Conservation (phyloP, 2,113 vertebrate species). For the Pristiophorus japonicus region DNA sequence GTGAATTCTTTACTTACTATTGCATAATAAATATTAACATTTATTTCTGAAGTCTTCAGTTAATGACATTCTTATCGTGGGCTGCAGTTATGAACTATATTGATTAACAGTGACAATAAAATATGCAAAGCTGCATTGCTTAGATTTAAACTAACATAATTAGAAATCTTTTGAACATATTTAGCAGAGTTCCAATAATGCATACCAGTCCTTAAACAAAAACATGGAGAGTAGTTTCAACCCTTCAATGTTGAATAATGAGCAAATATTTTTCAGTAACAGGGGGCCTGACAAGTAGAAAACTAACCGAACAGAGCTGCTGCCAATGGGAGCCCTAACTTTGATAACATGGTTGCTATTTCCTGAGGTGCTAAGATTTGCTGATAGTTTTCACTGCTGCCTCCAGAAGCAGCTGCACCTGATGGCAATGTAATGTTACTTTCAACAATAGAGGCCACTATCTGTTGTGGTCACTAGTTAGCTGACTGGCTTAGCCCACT, state of each 20-base stretch:
- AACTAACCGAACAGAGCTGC: neutral
- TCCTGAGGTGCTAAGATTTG: neutral
- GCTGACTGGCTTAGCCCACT: neutral
- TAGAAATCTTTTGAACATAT: constrained; percentile 15
- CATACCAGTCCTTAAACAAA: neutral
- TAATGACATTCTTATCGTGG: neutral
- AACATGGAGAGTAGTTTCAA: neutral
- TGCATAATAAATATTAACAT: neutral
- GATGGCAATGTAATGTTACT: neutral
- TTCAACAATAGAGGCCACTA: neutral
- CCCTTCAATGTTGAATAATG: neutral
- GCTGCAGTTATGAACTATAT: neutral
- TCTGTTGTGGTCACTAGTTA: neutral
- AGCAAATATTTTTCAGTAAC: neutral
- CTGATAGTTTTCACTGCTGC: neutral
- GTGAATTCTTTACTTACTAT: neutral
- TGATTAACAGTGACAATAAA: neutral
- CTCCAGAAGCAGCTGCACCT: neutral
- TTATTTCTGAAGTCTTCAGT: neutral
- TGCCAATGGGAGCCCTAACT: neutral
- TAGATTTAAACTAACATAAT: constrained; percentile 1
- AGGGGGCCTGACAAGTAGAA: neutral
- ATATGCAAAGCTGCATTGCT: neutral
- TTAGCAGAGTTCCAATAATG: neutral
- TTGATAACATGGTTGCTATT: neutral